Percentiles rank a stretch among this genome's conserved stretches.
Conservation (phyloP, 2,888 invertebrate genomes). For the Drosophila rubida region DNA sequence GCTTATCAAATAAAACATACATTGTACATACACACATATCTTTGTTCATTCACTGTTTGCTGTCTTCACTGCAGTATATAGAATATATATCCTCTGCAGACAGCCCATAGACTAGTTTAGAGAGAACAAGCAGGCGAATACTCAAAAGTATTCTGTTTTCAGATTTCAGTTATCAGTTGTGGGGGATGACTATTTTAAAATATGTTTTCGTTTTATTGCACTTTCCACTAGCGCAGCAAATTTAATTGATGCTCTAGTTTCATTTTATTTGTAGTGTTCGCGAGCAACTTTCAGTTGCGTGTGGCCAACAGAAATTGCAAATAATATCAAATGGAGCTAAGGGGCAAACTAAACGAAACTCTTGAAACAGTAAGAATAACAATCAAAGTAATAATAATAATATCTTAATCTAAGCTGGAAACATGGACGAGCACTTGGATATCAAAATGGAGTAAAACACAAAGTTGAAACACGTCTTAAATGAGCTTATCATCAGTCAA, state of each 20-base stretch:
- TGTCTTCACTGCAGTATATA: neutral
- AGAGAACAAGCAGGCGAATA: constrained; percentile 53
- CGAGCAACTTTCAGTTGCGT: constrained; percentile 51
- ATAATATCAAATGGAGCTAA: constrained; percentile 33
- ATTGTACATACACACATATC: constrained; percentile 18
- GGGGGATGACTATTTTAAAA: constrained; percentile 20
- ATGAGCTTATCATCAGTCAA: constrained; percentile 1
- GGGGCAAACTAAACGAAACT: constrained; percentile 21
- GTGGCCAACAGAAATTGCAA: constrained; percentile 52
- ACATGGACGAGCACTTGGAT: constrained; percentile 38
- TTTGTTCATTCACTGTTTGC: neutral
- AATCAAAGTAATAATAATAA: constrained; percentile 49
- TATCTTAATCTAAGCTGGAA: constrained; percentile 48
- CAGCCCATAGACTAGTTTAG: constrained; percentile 53
- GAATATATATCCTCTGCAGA: constrained; percentile 27
- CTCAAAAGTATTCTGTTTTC: constrained; percentile 8
- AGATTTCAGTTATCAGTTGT: neutral
- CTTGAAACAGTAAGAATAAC: constrained; percentile 33
- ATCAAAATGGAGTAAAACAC: constrained; percentile 4
- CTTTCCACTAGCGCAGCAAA: constrained; percentile 39
- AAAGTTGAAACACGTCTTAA: constrained; percentile 11
- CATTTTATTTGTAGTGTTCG: constrained; percentile 20
- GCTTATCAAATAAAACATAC: constrained; percentile 32
- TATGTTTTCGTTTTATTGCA: constrained; percentile 44
- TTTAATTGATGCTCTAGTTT: constrained; percentile 15